Percentiles rank a stretch among this genome's conserved stretches.
Conservation (phyloP, 1,140 invertebrate species). For the Drosophila kurseongensis region DNA sequence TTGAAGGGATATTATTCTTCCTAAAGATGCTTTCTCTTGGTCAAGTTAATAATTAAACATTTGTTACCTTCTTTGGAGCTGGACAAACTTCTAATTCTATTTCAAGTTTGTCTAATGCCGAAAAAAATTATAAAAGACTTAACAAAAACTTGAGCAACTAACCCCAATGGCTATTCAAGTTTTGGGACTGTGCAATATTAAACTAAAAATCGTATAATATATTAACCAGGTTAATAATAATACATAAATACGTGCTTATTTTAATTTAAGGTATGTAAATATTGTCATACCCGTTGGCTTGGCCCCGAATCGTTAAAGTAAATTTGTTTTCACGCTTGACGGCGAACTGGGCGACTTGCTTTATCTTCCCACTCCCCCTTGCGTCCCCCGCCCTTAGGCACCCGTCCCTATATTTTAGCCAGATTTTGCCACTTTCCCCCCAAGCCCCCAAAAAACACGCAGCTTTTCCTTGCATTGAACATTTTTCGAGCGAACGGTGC, state of each 20-base stretch:
- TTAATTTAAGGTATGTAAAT: not conserved
- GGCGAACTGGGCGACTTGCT: slow-evolving; percentile 65
- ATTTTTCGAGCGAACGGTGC: slow-evolving; percentile 41
- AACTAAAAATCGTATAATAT: not conserved
- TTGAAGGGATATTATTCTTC: not conserved
- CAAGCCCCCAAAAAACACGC: slow-evolving; percentile 8
- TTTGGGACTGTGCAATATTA: no score
- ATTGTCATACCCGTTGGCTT: not conserved
- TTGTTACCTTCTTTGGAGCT: no score
- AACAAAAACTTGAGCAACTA: no score
- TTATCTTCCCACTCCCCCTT: slow-evolving; percentile 6
- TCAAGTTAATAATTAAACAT: no score
- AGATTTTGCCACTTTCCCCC: not conserved
- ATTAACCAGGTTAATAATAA: no score
- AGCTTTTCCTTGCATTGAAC: slow-evolving; percentile 48
- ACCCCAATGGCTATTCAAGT: no score
- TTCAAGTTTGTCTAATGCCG: no score
- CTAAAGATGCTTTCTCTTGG: no score
- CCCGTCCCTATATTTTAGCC: not conserved
- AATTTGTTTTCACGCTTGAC: slow-evolving; percentile 79
- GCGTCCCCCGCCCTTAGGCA: not conserved
- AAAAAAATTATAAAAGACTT: no score
- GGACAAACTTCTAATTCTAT: no score
- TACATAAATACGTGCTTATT: not conserved
- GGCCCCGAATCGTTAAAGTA: slow-evolving; percentile 67